Evolutionary conservation across 1,140 invertebrate species (phyloP), one percentile per base, ranked within the genome.

Genomic region (Trichoplusia ni): DNA sequence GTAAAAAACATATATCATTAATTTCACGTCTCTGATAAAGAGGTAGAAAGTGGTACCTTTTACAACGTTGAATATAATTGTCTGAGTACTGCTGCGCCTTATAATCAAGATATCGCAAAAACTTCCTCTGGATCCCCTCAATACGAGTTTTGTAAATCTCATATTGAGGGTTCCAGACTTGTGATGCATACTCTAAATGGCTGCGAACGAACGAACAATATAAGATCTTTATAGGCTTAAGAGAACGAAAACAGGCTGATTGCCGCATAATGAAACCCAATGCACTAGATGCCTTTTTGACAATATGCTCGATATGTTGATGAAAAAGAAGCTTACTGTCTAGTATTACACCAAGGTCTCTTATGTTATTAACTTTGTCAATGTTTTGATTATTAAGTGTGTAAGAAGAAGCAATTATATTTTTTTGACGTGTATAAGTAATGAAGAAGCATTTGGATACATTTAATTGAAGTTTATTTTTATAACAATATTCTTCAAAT

Each of bases 131-230:
- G n/a, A n/a, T n/a, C n/a, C n/a, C n/a, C n/a, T n/a, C n/a, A n/a
- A n/a, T n/a, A n/a, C n/a, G n/a, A n/a, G n/a, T n/a, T n/a, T n/a
- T n/a, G n/a, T n/a, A n/a, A n/a, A n/a, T n/a, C n/a, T n/a, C n/a
- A n/a, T n/a, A n/a, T n/a, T n/a, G n/a, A n/a, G n/a, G n/a, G n/a
- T n/a, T n/a, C n/a, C n/a, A n/a, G n/a, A n/a, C n/a, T n/a, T n/a
- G n/a, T n/a, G n/a, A 31, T 4, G 49, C 62, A 23, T 62, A 69
- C 44, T 65, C 49, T 4, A 69, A 11, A 7, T 71, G 53, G 11
- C 69, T 67, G 23, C 69, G 64, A 6, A 71, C 64, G n/a, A 67
- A 67, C 38, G 69, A 61, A 47, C 60, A 67, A 21, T 71, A 71
- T 11, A 71, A 47, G 33, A 71, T 56, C 42, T 69, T 69, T 5